Evolutionary conservation across 2,888 invertebrate species (phyloP).

Genomic region (Sarcophaga variegata): DNA sequence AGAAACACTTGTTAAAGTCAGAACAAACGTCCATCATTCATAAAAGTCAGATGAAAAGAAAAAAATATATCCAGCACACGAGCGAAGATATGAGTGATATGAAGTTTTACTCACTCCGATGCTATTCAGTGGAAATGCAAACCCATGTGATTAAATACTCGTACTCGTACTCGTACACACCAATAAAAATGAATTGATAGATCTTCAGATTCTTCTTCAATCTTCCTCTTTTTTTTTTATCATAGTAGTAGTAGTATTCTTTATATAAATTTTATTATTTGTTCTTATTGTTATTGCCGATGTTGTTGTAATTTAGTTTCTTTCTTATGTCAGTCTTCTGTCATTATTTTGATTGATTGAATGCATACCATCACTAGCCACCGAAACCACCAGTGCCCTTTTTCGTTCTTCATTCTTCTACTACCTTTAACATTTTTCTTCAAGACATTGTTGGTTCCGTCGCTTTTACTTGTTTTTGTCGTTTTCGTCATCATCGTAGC

Average conservation of each 20-base stretch:
- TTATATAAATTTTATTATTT: conserved; percentile 21
- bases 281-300: conserved; percentile 44
- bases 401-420: conserved; percentile 5
- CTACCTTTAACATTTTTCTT: conserved; percentile 44
- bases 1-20: conserved; percentile 63
- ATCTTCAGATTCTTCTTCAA: conserved; percentile 36
- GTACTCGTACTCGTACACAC: conserved; percentile 8
- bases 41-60: conserved; percentile 28
- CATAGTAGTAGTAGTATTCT: neutral
- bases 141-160: neutral
- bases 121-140: neutral
- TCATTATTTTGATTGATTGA: conserved; percentile 73
- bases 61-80: conserved; percentile 6
- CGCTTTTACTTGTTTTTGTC: neutral
- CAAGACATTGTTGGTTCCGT: too few species aligned
- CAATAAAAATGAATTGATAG: conserved; percentile 41
- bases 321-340: conserved; percentile 71
- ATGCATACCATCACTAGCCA: conserved; percentile 65
- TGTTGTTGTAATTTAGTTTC: conserved; percentile 61
- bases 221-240: neutral
- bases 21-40: conserved; percentile 63
- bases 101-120: conserved; percentile 10
- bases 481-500: conserved; percentile 6
- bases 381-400: conserved; percentile 46
- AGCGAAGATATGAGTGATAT: conserved; percentile 34